These are phyloP conservation scores for Apogon talboti DNA, from an alignment of 2,797 vertebrate species.

Conservation along the genomic window DNA sequence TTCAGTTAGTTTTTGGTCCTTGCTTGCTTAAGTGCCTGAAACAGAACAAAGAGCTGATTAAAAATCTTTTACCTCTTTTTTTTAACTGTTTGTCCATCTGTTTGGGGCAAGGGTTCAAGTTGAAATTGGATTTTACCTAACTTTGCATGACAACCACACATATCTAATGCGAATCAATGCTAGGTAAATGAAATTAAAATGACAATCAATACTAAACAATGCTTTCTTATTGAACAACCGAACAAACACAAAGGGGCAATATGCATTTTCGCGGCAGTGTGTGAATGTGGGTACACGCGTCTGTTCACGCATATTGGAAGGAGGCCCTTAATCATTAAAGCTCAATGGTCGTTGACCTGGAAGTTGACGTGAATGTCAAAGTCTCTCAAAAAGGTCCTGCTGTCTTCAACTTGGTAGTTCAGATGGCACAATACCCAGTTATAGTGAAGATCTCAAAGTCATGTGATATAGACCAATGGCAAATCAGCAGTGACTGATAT, in stretches of 20 bases:
- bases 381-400: slow-evolving; percentile 73
- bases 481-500: background rate
- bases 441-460: slow-evolving; percentile 40
- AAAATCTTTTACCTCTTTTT: slow-evolving; percentile 43
- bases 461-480: slow-evolving; percentile 28
- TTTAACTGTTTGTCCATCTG: slow-evolving; percentile 75
- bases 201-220: slow-evolving; percentile 85
- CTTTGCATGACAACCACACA: slow-evolving; percentile 80
- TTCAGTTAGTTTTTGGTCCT: background rate
- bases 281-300: slow-evolving; percentile 67
- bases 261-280: slow-evolving; percentile 71
- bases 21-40: background rate
- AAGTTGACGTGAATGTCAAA: slow-evolving; percentile 81
- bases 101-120: slow-evolving; percentile 67
- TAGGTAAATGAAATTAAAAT: slow-evolving; percentile 82
- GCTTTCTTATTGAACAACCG: slow-evolving; percentile 83
- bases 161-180: slow-evolving; percentile 80
- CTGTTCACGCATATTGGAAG: slow-evolving; percentile 76
- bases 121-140: slow-evolving; percentile 75
- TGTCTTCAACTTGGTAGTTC: slow-evolving; percentile 68
- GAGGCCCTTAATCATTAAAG: slow-evolving; percentile 78
- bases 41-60: slow-evolving; percentile 25
- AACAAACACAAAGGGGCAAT: slow-evolving; percentile 86
- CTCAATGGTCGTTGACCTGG: slow-evolving; percentile 83
- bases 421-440: slow-evolving; percentile 46